phyloP scores from a whole-genome alignment of 2,888 invertebrate genomes.

The Ornithoptera alexandrae region DNA sequence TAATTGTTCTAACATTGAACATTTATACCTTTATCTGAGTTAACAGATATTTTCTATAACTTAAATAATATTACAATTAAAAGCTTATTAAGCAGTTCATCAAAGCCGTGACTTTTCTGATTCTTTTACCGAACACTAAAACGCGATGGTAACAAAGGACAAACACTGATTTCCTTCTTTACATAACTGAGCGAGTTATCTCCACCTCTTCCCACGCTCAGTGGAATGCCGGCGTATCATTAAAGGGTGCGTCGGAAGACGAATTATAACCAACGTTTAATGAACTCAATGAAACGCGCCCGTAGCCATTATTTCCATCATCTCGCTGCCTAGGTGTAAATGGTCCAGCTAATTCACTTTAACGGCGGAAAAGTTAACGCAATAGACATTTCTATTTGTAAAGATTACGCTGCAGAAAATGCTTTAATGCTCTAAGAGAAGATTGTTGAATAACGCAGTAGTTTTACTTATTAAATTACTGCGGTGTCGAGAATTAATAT shows the following conservation, averaged over 20 bases:
- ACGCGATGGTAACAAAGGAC: constrained; percentile 55
- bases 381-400: constrained; percentile 1
- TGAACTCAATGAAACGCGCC: constrained; percentile 47
- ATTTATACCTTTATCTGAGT: no score
- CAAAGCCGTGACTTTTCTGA: constrained; percentile 3
- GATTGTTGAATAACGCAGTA: background rate
- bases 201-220: constrained; percentile 61
- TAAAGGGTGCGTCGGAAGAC: constrained; percentile 40
- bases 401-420: background rate
- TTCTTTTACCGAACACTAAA: constrained; percentile 43
- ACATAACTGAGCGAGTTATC: constrained; percentile 63
- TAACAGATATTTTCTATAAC: no score
- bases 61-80: no score
- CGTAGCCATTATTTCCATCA: constrained; percentile 37
- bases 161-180: constrained; percentile 69
- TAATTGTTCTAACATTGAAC: no score
- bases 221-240: constrained; percentile 47
- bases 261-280: constrained; percentile 40
- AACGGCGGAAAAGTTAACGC: constrained; percentile 4
- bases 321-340: constrained; percentile 31
- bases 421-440: background rate
- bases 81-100: background rate
- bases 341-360: constrained; percentile 10
- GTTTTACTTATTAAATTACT: background rate
- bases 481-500: no score